Base-by-base conservation (phyloP, 2,113 vertebrate genomes). In the Oncorhynchus nerka region DNA sequence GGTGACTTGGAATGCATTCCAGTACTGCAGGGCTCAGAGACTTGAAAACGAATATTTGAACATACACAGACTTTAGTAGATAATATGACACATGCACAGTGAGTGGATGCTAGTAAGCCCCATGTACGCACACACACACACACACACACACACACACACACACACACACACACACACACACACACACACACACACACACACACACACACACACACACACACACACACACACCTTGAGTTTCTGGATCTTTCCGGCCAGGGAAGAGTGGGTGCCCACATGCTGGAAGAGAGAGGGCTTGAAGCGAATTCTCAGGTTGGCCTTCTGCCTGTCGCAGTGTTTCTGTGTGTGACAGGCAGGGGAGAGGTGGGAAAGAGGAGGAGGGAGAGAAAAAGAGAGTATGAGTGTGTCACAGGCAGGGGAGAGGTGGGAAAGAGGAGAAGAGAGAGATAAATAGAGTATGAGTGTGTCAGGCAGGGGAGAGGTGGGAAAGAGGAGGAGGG, bases 251-350 rank as follows among this genome's bases (percentile, higher is more conserved):
- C 98, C 98, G 0, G 98, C 97, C 84, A 99, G 92, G 1, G 98
- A 99, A 1, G 98, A 99, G 89, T 99, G 97, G 0, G 97, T 99
- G 70, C 98, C 98, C 57, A 99, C 97, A 0, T 99, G 97, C 86
- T 99, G 98, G 93, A 99, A 99, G 49, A 99, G 95, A 0, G 97
- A 99, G 0, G 98, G 98, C 83, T 99, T 99, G 91, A 99, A 99
- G 34, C 98, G 97, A 84, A 99, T 96, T 87, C 98, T 94, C 85
- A 99, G 94, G 89, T 99, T 99, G 71, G 97, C 97, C 76, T 99
- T 99, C 92, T 99, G 98, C 67, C 98, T 89, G 90, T 99, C 97
- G 8, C 98, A 99, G 90, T 99, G 98, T 91, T 99, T 99, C 98
- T 99, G 93, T 11, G 39, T 32, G 34, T 57, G 39, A 22, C 51